Base-by-base conservation (phyloP, 2,797 vertebrate species). In the Schizothorax lantsangensis region DNA sequence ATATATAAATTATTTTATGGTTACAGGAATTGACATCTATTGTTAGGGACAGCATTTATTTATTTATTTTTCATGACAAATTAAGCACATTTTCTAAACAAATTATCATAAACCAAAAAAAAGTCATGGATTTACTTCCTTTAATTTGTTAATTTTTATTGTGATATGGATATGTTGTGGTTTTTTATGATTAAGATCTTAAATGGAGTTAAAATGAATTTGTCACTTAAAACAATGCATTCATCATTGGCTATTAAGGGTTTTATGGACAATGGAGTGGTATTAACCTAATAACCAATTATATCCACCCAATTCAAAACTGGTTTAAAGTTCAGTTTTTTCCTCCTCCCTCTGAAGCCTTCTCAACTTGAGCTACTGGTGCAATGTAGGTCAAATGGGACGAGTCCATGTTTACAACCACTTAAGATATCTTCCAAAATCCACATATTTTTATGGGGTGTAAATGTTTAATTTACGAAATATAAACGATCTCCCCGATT, bases 341-440 rank as follows among this genome's bases (percentile, higher is more conserved):
- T 14, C 30, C 17, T 43, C 23, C 26, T n/a, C 33, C 6, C 49
- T 62, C 57, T 59, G 33, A 52, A n/a, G 68, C 4, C 54, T 57
- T 64, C 36, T 85, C 17, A 62, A 36, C 11, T 71, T 47, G 14
- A 86, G 59, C 66, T 89, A 71, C 77, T 83, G 74, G 72, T 85
- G 85, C 74, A 89, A 85, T 87, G 59, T 87, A 86, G 89, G 85
- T 89, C 86, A 88, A 84, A 85, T 64, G 54, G 72, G 49, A 86
- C 62, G 79, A 85, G 88, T 85, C 81, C 71, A 75, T 78, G 87
- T 88, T 85, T 49, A 81, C 57, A 85, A 47, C 52, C 74, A 73
- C 57, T 81, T 85, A 77, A 69, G 14, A 17, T 26, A 19, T 40
- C 26, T 49, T 68, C 26, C 26, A 57, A 74, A 49, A 45, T 40